A percentile compares a stretch with the other conserved stretches of the same genome.
phyloP scores from a whole-genome alignment of 2,888 invertebrate genomes.

The Monoplex corrugatus region DNA sequence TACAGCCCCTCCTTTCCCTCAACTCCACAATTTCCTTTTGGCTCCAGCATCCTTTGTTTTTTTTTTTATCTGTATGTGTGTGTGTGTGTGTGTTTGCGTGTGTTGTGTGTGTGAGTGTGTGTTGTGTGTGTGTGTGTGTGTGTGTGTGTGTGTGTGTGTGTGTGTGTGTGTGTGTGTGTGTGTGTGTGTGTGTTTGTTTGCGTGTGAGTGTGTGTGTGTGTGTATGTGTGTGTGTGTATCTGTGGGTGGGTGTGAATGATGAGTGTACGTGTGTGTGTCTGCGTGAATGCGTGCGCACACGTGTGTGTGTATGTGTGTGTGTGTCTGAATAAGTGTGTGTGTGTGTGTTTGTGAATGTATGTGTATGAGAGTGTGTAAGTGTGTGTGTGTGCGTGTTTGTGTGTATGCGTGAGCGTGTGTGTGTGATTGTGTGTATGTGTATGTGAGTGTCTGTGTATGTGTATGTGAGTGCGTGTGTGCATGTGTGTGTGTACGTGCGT shows the following conservation, averaged over 20 bases:
- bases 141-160: neutral
- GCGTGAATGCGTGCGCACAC: neutral
- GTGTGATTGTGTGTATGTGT: too few relatives aligned
- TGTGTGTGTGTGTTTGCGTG: neutral
- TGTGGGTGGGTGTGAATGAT: conserved; percentile 27
- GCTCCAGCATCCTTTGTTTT: too few relatives aligned
- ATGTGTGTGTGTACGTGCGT: too few relatives aligned
- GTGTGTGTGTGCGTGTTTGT: too few relatives aligned
- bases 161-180: neutral
- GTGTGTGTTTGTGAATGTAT: neutral
- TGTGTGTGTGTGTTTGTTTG: neutral
- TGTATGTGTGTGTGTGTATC: neutral
- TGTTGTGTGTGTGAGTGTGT: neutral
- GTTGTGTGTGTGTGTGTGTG: neutral
- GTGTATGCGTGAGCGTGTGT: too few relatives aligned
- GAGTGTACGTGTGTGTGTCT: neutral
- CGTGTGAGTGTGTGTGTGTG: neutral
- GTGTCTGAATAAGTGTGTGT: conserved; percentile 26
- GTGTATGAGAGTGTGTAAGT: too few relatives aligned
- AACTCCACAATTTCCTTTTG: too few relatives aligned
- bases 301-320: conserved; percentile 27
- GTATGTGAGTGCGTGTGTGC: too few relatives aligned
- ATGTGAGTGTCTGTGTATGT: too few relatives aligned
- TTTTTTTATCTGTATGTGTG: neutral
- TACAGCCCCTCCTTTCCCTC: too few relatives aligned